A percentile compares a stretch with the other conserved stretches of the same genome.
phyloP scores from a whole-genome alignment of 2,797 vertebrate species.

The Xerus rutilus region DNA sequence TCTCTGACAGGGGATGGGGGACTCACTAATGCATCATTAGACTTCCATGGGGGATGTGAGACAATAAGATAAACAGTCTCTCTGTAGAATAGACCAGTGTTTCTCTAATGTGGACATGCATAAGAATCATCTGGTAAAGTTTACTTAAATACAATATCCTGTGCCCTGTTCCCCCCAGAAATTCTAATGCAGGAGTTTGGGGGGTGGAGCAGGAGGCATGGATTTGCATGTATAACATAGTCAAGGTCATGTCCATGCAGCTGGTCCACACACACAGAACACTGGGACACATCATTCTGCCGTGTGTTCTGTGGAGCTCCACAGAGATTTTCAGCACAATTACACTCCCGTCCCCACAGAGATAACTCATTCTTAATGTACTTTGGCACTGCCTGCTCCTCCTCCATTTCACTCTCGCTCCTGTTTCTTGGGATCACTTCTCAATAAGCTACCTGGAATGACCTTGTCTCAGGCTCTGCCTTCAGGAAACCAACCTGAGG shows the following conservation, averaged over 20 bases:
- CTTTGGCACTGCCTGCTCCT: not conserved
- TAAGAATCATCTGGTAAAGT: not conserved
- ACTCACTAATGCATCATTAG: not conserved
- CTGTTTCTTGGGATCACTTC: not conserved
- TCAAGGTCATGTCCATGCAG: not conserved
- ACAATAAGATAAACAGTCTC: not conserved
- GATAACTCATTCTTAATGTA: not conserved
- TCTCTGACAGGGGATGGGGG: not conserved
- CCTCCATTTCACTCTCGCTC: not conserved
- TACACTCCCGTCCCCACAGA: not conserved
- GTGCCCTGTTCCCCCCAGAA: not conserved
- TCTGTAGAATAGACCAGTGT: not conserved
- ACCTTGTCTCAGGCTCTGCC: not conserved
- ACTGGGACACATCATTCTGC: too few relatives aligned
- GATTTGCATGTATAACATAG: not conserved
- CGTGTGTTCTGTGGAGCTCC: fast-evolving
- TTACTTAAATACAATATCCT: not conserved
- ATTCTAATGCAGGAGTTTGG: not conserved
- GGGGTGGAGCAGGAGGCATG: too few relatives aligned
- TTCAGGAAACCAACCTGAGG: not conserved
- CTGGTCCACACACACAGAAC: not conserved
- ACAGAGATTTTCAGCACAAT: not conserved
- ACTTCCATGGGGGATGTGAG: fast-evolving
- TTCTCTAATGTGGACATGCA: not conserved
- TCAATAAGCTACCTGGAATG: not conserved